Evolutionary conservation across 2,888 invertebrate genomes (phyloP), one percentile per base, ranked within the genome.

Genomic region (Carpatolechia fugitivella): DNA sequence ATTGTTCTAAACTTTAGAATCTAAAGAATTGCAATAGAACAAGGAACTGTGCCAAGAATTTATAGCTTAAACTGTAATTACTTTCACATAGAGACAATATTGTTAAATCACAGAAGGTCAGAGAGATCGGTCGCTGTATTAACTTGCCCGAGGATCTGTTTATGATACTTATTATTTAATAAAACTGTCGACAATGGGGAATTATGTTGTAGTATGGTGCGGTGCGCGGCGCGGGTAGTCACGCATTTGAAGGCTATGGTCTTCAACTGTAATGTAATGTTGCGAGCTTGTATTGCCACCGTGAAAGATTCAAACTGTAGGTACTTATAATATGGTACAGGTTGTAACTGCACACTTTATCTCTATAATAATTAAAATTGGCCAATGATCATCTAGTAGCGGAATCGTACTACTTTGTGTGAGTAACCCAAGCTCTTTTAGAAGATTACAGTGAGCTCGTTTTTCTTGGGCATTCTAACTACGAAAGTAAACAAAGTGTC

Each of bases 81-180:
- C 75, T 81, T 79, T 76, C 75, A 72, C 72, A 72, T 67, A 76
- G 70, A 74, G 73, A 79, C 76, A 76, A 78, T 78, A 78, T 72
- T 77, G 72, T 69, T 80, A 76, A 78, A 78, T 78, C 76, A 76
- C 68, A 58, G 64, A 65, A 66, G 80, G 80, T 81, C 78, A 77
- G 62, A 57, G 63, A 66, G 74, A 68, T 74, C 69, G 66, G 64
- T 69, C 60, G 64, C 64, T 66, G 61, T 69, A 71, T 72, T 75
- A 74, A 76, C 78, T 74, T 60, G 68, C 71, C 70, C 55, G 66
- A 60, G 73, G 72, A 74, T 64, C 72, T 74, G 65, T 78, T 80
- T 80, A 77, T 66, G 77, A 76, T 75, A 70, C 70, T 71, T 72
- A 79, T 74, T 81, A 81, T 80, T 80, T 71, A 78, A 80, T 82